Conservation (phyloP, 2,113 vertebrate species). For the Colaptes auratus region DNA sequence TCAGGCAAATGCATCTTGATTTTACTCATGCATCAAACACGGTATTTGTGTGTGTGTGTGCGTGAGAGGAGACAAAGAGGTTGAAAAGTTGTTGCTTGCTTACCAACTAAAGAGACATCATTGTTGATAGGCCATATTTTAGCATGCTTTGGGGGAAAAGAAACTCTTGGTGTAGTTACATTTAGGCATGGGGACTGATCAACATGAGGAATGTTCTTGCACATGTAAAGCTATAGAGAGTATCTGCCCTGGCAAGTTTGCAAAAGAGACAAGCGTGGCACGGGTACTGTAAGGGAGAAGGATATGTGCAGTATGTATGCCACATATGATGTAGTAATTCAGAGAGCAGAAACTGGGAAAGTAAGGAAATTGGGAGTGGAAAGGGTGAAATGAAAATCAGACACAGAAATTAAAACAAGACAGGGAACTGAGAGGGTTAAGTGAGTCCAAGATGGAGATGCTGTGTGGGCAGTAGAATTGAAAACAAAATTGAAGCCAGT, state of each 20-base stretch:
- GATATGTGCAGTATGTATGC: background rate
- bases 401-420: background rate
- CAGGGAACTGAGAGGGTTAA: background rate
- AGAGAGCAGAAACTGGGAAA: background rate
- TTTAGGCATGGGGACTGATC: background rate
- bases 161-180: background rate
- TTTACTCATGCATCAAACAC: background rate
- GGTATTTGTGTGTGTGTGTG: background rate
- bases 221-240: too few relatives aligned
- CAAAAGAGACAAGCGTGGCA: background rate
- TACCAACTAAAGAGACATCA: background rate
- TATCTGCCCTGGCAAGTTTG: background rate
- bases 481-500: background rate
- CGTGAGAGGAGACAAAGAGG: background rate
- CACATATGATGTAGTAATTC: fast-evolving
- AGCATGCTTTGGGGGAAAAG: background rate
- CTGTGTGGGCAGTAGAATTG: background rate
- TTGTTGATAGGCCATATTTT: background rate
- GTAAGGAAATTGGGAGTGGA: background rate
- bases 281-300: background rate
- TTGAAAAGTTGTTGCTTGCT: background rate
- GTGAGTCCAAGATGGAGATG: background rate
- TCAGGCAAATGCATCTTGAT: background rate
- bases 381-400: background rate
- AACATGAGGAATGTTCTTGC: background rate